phyloP scores from a whole-genome alignment of 2,797 vertebrate species.

The Taeniopygia guttata region DNA sequence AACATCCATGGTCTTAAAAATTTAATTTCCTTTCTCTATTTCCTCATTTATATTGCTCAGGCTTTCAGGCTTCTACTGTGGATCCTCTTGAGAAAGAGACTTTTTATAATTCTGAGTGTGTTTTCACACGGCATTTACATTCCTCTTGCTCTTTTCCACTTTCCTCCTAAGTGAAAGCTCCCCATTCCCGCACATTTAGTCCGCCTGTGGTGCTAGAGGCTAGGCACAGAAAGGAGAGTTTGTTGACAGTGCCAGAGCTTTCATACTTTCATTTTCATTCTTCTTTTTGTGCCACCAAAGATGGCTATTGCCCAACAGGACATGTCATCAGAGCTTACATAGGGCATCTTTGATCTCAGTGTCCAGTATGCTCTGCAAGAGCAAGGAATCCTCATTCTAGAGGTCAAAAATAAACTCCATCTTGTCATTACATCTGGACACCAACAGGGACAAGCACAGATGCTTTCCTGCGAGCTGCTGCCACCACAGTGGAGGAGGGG shows the following conservation, averaged over 20 bases:
- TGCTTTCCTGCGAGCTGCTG: background rate
- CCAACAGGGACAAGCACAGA: background rate
- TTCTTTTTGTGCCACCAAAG: background rate
- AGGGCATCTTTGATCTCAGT: background rate
- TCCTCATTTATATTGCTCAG: constrained; percentile 11
- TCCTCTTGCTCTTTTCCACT: constrained; percentile 9
- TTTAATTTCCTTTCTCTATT: constrained; percentile 61
- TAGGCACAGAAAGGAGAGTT: background rate
- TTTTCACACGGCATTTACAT: constrained; percentile 9
- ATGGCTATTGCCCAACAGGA: background rate
- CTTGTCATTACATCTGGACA: background rate
- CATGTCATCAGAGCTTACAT: background rate
- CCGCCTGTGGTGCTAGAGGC: background rate
- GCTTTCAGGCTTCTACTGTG: background rate
- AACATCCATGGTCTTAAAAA: constrained; percentile 36
- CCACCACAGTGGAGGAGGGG: background rate
- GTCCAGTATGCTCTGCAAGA: background rate
- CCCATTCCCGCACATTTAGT: background rate
- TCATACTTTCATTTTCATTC: background rate
- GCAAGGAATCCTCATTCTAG: background rate
- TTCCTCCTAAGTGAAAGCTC: background rate
- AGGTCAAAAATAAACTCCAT: background rate
- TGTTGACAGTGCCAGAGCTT: background rate
- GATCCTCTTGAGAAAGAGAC: background rate
- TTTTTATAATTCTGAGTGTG: constrained; percentile 19